These are phyloP conservation scores for Argyrosomus japonicus DNA, from an alignment of 2,113 vertebrate species.

Conservation along the genomic window DNA sequence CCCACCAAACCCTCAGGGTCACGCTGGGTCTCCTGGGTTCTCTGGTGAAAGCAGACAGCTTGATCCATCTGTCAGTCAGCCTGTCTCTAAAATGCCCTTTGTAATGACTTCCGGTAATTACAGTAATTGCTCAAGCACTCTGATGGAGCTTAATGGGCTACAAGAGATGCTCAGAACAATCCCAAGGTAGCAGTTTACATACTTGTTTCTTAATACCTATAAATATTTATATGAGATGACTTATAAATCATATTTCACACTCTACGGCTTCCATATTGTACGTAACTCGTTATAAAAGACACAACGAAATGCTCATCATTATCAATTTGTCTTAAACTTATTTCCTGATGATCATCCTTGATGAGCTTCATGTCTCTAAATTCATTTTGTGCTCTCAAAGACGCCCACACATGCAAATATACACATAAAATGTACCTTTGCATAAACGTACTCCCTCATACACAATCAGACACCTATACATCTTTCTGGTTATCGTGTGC, in stretches of 20 bases:
- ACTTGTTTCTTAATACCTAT: constrained; percentile 11
- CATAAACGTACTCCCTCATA: background rate
- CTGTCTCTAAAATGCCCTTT: constrained; percentile 11
- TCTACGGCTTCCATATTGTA: background rate
- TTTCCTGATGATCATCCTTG: background rate
- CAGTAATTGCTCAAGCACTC: constrained; percentile 22
- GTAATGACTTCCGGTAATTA: constrained; percentile 43
- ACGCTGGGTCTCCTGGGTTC: background rate
- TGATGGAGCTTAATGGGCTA: constrained; percentile 21
- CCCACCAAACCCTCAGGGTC: background rate
- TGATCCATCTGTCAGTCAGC: constrained; percentile 39
- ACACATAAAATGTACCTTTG: background rate
- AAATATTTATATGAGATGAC: constrained; percentile 26
- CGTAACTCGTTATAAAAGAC: background rate
- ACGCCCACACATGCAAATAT: background rate
- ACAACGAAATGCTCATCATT: background rate
- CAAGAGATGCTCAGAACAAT: constrained; percentile 8
- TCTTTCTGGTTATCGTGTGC: background rate
- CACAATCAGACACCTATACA: background rate
- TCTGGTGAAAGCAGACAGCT: constrained; percentile 14
- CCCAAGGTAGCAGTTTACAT: constrained; percentile 20
- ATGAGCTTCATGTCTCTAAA: background rate
- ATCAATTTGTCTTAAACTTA: background rate
- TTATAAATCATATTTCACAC: constrained; percentile 3
- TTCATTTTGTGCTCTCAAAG: background rate